Evolutionary conservation across 1,140 invertebrate genomes (phyloP).

Genomic region (Aphis gossypii): DNA sequence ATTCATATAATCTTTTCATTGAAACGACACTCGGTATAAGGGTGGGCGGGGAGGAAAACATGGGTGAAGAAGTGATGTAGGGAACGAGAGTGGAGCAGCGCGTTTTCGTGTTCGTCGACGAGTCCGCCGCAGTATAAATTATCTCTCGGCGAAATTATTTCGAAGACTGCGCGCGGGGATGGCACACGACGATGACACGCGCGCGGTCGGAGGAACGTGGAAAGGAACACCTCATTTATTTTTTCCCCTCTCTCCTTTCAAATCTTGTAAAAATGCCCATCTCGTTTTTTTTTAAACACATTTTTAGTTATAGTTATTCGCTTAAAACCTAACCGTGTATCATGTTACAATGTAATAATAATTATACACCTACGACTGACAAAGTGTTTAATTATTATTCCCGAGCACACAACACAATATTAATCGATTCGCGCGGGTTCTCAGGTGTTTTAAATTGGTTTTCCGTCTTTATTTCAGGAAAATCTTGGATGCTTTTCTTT

Average conservation of each 20-base stretch:
- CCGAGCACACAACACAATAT: neutral
- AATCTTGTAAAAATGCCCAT: neutral
- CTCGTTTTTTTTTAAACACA: neutral
- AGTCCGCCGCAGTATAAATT: slow-evolving; percentile 25
- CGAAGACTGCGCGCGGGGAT: neutral
- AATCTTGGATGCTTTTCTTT: neutral
- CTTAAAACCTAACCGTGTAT: neutral
- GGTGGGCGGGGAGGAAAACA: neutral
- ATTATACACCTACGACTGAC: neutral
- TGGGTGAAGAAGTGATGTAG: too few relatives aligned
- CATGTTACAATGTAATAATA: neutral
- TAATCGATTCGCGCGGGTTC: neutral
- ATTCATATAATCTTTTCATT: slow-evolving; percentile 53
- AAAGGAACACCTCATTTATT: neutral
- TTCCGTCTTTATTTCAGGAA: neutral
- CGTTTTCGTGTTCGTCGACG: neutral
- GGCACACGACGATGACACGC: neutral
- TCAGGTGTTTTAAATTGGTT: neutral
- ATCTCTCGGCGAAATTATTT: slow-evolving; percentile 32
- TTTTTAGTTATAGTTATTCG: neutral
- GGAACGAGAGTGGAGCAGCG: neutral
- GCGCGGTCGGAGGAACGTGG: too few relatives aligned
- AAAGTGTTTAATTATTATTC: slow-evolving; percentile 39
- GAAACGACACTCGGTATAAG: slow-evolving; percentile 26
- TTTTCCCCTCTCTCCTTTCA: neutral